Evolutionary conservation across 92 coral and sea anemone genomes (phyloP), one percentile per base, ranked within the genome.

Genomic region (Epizoanthus fatuus): DNA sequence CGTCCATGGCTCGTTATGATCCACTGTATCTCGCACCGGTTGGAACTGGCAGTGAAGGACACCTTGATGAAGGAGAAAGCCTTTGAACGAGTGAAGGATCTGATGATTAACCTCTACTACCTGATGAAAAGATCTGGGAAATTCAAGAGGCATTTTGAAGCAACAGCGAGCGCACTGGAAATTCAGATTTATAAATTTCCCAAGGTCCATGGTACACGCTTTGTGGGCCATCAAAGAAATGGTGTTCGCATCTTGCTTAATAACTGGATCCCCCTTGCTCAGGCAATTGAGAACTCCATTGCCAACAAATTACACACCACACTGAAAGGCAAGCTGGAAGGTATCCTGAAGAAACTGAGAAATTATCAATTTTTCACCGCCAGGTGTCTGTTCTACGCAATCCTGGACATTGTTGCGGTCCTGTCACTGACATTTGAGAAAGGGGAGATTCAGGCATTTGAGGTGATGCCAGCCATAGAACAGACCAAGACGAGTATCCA

Each of bases 201-300:
- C 69, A 63, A 63, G 14, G 40, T 22, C 35, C 69, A 63, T 29
- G 69, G 69, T 22, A 63, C 69, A 22, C 17, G 69, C 2, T 10
- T 63, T 63, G 69, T 10, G 2, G 15, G 40, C 40, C 69, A 29
- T 63, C 69, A 29, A 19, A 22, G 69, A 14, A 63, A 29, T 22
- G 69, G 69, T 22, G 39, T 19, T 19, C 5, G 7, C 6, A 63
- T 22, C 35, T 19, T 32, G 0, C 7, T 63, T 13, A 29, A 63
- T 14, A 63, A 22, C 0, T 63, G 42, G 69, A 60, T 60, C 29
- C 66, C 66, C 20, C 66, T 60, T 7, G 13, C 66, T 60, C 66
- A 19, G 29, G 32, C 66, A 60, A 60, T 60, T 60, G 66, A 60
- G 13, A 60, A 60, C 66, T 60, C 66, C 20, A 20, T 60, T 60